Base-by-base conservation (phyloP, 2,888 invertebrate species). In the Adela reaumurella region DNA sequence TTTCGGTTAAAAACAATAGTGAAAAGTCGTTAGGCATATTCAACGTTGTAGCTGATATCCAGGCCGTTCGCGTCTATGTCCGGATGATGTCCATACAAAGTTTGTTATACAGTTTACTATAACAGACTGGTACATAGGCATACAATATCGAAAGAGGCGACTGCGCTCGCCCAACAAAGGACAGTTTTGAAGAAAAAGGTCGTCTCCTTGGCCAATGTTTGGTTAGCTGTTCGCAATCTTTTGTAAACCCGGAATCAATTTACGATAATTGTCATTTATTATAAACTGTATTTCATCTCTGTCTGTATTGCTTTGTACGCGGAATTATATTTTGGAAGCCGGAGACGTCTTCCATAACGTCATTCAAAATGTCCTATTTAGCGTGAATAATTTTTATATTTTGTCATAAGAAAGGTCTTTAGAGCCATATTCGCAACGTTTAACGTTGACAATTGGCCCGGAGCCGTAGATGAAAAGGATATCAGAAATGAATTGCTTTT, bases 131-230 rank as follows among this genome's bases (percentile, higher is more conserved):
- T 6, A 24, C 24, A 24, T 24, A 6, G 10, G 24, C 6, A 24
- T 24, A 24, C 10, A 24, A 24, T 24, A 24, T 24, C 24, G 24
- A 35, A 11, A 35, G 35, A 35, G 35, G 35, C 35, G n/a, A 35
- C 35, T 35, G 35, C 35, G n/a, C 35, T 35, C 35, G 4, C 35
- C 4, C 35, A 35, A 35, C 35, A 35, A 35, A 35, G 14, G 35
- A 4, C 3, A 14, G 35, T 14, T 8, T 35, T 35, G 6, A 35
- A 3, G 35, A 35, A 35, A 35, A 35, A 35, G 35, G 35, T 35
- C 35, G 35, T 73, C 76, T 73, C 81, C 81, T 64, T 79, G 82
- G 81, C 81, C 83, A 82, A 82, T 83, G 83, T 84, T 84, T 84
- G 83, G 83, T 83, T 84, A 83, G 83, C 81, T 84, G 84, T 81